Evolutionary conservation across 2,797 vertebrate species (phyloP), one percentile per base, ranked within the genome.

Genomic region (Nannoperca obscura): DNA sequence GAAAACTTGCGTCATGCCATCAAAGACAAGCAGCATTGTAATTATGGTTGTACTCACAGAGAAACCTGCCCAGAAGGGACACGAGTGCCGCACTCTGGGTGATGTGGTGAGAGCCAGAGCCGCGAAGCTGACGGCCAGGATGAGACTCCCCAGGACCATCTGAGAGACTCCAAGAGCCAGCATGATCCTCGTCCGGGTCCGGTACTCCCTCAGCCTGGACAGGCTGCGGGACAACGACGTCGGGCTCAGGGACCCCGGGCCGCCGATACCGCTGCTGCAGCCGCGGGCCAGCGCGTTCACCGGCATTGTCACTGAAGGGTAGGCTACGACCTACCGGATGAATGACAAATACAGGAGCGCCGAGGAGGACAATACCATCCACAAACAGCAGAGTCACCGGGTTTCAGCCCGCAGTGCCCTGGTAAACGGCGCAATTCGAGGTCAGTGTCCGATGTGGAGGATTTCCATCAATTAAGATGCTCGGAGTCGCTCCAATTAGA

Each of bases 31-130:
- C 27, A 36, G 40, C n/a, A 64, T 9, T 10, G 60, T 55, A 32
- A 32, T 50, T n/a, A 36, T 38, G 24, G 38, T 50, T 50, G 44
- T 88, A 97, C 98, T 98, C 93, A 99, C 98, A 93, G 98, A 99
- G 94, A 99, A 99, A 76, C 98, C 98, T 22, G 98, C 98, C 98
- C 98, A 99, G 95, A 99, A 99, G 17, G 98, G 98, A 88, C 97
- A 98, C 3, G 98, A 99, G 95, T 99, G 98, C 24, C 98, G 94
- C 84, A 99, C 97, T 83, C 97, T 94, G 87, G 98, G 97, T 44
- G 98, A 99, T 66, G 97, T 98, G 91, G 98, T 99, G 82, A 99
- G 97, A 64, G 98, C 98, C 93, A 99, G 90, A 76, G 98, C 98
- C 24, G 98, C 97, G 92, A 98, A 99, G 95, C 97, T 98, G 84